phyloP scores from a whole-genome alignment of 2,888 invertebrate genomes.

The Spodoptera picta region DNA sequence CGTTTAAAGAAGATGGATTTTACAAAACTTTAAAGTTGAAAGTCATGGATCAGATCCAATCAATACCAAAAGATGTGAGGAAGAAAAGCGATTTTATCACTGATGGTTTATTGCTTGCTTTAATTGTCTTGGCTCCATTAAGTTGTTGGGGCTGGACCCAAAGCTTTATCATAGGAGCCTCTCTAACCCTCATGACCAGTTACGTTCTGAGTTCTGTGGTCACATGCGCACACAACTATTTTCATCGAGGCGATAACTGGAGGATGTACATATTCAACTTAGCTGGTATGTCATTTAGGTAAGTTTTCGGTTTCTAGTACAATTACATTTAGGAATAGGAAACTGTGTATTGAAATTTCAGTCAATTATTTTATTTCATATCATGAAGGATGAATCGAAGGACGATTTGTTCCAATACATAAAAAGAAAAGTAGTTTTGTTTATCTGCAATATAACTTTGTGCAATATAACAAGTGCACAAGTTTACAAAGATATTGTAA shows the following conservation, averaged over 20 bases:
- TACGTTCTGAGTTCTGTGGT: constrained; percentile 76
- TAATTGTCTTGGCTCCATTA: constrained; percentile 68
- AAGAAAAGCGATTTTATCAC: constrained; percentile 75
- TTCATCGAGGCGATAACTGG: constrained; percentile 93
- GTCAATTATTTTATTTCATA: too few relatives aligned
- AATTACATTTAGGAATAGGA: too few relatives aligned
- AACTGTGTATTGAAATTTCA: too few relatives aligned
- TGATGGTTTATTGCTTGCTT: constrained; percentile 67
- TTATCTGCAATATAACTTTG: too few relatives aligned
- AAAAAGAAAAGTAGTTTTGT: too few relatives aligned
- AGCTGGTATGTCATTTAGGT: constrained; percentile 90
- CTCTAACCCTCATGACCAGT: constrained; percentile 66
- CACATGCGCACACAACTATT: constrained; percentile 93
- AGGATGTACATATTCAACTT: constrained; percentile 94
- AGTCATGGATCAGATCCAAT: constrained; percentile 86
- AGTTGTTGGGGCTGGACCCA: constrained; percentile 73
- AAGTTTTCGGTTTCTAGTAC: constrained; percentile 56
- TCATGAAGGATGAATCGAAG: too few relatives aligned
- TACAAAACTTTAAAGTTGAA: constrained; percentile 92
- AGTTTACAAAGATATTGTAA: too few relatives aligned
- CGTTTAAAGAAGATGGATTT: constrained; percentile 93
- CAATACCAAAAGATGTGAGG: constrained; percentile 77
- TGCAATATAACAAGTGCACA: too few relatives aligned
- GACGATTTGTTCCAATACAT: too few relatives aligned
- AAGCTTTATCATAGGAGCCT: constrained; percentile 67